Base-by-base conservation (phyloP, 2,113 vertebrate genomes). In the Talpa occidentalis region DNA sequence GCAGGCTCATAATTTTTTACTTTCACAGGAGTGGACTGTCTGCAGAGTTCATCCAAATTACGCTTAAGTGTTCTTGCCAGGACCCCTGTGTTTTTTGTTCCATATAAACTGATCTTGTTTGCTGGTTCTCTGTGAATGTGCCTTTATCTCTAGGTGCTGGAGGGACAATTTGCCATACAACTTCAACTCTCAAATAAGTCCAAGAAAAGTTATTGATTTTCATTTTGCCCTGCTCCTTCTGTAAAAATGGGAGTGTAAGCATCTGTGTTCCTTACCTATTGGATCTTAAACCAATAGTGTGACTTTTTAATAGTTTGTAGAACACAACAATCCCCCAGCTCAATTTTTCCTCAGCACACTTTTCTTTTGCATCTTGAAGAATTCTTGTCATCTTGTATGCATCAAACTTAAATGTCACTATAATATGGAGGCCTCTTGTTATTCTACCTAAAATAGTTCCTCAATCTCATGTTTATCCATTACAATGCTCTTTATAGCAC, bases 81-180 rank as follows among this genome's bases (percentile, higher is more conserved):
- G 26, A 2, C 24, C 9, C 28, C 2, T 14, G 10, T 40, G 42
- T 16, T 0, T 59, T 3, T 6, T 64, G 8, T 0, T 37, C 3
- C 14, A 3, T 17, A 6, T 14, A 22, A 37, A 5, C 42, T 37
- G 10, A 11, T 56, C 6, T 54, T 1, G 0, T 10, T 37, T 17
- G 0, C 17, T 60, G 1, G 19, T 19, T 77, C 12, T 77, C 52
- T 37, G 6, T 35, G 17, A 14, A 22, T 12, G 0, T 44, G 2
- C 15, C 10, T 56, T 62, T 49, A 21, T 77, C 3, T 37, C 14
- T 28, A 24, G 56, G 64, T 30, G 3, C 19, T 28, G 24, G 19
- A 37, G n/a, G 3, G 6, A 1, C 10, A 28, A 1, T 22, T 82
- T 86, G 14, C 35, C 15, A 21, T 35, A 10, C 10, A 70, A 70